phyloP scores from a whole-genome alignment of 2,888 invertebrate genomes.

The Pandemis corylana region DNA sequence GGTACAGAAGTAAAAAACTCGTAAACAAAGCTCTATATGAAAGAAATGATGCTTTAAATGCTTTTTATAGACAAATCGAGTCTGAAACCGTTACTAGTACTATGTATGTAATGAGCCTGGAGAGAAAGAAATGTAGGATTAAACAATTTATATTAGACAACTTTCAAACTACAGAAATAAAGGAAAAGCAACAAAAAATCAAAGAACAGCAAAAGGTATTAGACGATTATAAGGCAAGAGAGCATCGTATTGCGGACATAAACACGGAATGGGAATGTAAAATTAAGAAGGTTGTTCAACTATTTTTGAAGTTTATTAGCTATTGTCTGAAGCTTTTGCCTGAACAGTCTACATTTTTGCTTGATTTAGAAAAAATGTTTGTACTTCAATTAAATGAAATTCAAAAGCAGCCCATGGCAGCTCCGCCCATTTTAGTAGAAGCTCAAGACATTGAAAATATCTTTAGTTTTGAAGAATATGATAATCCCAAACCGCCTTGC shows the following conservation, averaged over 20 bases:
- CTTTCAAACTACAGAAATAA: conserved; percentile 61
- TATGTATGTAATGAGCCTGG: conserved; percentile 76
- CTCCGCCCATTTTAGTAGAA: conserved; percentile 61
- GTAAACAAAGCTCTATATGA: conserved; percentile 62
- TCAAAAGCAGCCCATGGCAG: conserved; percentile 58
- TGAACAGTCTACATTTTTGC: conserved; percentile 73
- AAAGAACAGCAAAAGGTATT: conserved; percentile 61
- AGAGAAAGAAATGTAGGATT: conserved; percentile 76
- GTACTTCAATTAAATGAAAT: conserved; percentile 76
- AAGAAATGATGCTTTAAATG: conserved; percentile 70
- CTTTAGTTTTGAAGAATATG: conserved; percentile 59
- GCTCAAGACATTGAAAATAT: conserved; percentile 55
- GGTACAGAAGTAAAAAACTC: conserved; percentile 56
- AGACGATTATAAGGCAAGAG: conserved; percentile 56
- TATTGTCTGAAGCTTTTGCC: conserved; percentile 74
- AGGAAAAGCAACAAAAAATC: conserved; percentile 63
- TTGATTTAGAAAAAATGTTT: conserved; percentile 76
- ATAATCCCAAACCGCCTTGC: conserved; percentile 52
- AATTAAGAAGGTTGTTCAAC: conserved; percentile 68
- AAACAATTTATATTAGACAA: conserved; percentile 69
- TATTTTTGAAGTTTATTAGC: conserved; percentile 76
- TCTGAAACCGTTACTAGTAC: conserved; percentile 69
- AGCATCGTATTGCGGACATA: conserved; percentile 59
- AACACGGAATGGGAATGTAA: conserved; percentile 74
- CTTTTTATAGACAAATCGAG: conserved; percentile 68